Evolutionary conservation across 2,888 invertebrate genomes (phyloP).

Genomic region (Eupithecia tripunctaria): DNA sequence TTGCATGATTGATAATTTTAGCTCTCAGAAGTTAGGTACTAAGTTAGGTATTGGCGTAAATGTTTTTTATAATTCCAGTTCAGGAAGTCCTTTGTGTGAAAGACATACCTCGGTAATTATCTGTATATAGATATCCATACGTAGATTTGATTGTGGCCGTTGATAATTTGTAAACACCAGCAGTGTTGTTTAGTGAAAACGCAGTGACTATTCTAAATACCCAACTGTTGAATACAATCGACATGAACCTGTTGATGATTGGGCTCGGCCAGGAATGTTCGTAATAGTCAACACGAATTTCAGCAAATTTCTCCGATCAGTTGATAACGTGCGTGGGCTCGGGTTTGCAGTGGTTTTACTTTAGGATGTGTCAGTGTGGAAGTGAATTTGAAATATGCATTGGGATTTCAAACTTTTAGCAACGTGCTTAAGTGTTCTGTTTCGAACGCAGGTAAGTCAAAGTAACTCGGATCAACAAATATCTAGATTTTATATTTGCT

Average conservation of each 20-base stretch:
- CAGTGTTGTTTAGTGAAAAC: constrained; percentile 65
- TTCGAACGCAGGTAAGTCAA: constrained; percentile 53
- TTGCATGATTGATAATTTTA: too few species aligned
- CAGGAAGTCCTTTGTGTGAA: neutral
- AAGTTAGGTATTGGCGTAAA: too few species aligned
- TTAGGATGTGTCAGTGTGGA: constrained; percentile 43
- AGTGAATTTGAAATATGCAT: constrained; percentile 57
- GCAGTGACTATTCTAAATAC: constrained; percentile 67
- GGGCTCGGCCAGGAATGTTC: constrained; percentile 63
- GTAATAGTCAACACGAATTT: constrained; percentile 21
- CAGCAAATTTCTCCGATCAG: constrained; percentile 11
- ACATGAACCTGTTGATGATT: constrained; percentile 74
- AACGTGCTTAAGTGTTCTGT: constrained; percentile 48
- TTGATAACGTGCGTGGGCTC: neutral
- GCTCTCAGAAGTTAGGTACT: too few species aligned
- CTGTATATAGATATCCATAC: constrained; percentile 45
- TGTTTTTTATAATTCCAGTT: too few species aligned
- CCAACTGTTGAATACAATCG: constrained; percentile 61
- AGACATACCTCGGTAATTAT: neutral
- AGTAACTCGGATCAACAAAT: neutral
- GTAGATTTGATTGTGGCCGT: constrained; percentile 66
- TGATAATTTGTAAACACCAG: constrained; percentile 79
- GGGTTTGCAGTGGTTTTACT: constrained; percentile 27
- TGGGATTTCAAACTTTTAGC: constrained; percentile 47
- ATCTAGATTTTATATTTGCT: neutral